Conservation (phyloP, 2,797 vertebrate species). For the Hybognathus amarus region DNA sequence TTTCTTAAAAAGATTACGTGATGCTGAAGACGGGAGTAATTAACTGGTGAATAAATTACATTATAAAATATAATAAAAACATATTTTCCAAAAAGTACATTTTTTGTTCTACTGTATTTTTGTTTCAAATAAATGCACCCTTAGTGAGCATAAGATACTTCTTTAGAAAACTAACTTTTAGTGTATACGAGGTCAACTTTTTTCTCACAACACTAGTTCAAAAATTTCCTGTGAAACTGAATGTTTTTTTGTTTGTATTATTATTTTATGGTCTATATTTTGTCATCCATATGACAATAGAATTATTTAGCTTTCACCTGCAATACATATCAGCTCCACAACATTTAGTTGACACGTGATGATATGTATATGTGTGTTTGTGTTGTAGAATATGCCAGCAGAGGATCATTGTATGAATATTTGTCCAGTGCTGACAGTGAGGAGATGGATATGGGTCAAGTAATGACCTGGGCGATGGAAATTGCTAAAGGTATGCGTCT, state of each 20-base stretch:
- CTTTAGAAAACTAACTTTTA: no score
- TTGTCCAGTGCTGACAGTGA: slow-evolving; percentile 96
- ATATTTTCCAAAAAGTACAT: no score
- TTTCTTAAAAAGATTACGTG: not conserved
- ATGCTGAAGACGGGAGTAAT: not conserved
- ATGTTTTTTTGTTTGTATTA: not conserved
- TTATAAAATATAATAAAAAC: not conserved
- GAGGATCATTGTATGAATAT: slow-evolving; percentile 94
- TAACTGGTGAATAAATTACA: not conserved
- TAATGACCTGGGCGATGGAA: slow-evolving; percentile 96
- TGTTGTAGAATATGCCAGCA: slow-evolving; percentile 88
- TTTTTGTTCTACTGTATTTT: not conserved
- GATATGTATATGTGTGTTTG: slow-evolving; percentile 34
- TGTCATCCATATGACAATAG: not conserved
- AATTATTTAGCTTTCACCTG: not conserved
- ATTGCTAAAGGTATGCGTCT: slow-evolving; percentile 90
- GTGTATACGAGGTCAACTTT: not conserved
- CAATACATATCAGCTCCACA: not conserved
- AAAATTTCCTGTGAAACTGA: not conserved
- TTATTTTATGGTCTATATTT: not conserved
- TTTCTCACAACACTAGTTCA: not conserved
- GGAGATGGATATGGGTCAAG: slow-evolving; percentile 97
- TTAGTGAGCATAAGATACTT: not conserved
- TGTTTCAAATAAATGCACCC: not conserved
- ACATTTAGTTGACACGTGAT: not conserved